Evolutionary conservation across 2,797 vertebrate species (phyloP), one percentile per base, ranked within the genome.

Genomic region (Melanotaenia maccullochi): DNA sequence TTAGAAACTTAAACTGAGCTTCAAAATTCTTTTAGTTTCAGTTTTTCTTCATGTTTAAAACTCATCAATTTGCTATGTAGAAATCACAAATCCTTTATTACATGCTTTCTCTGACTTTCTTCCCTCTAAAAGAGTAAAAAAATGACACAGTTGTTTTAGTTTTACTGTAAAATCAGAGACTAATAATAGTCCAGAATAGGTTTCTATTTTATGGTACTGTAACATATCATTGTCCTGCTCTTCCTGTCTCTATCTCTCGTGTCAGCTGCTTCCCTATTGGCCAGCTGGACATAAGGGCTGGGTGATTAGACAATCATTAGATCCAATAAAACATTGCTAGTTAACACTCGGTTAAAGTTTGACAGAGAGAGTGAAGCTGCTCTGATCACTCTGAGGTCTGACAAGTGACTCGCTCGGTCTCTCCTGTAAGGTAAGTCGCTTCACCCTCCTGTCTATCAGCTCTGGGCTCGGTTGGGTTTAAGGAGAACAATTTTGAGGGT

Each of bases 241-340:
- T 85, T 84, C 70, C 68, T 67, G 58, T 76, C 68, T 81, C 51
- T 20, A 52, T 68, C 40, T 35, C 33, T 47, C 24, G 30, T 67
- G 54, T 72, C 65, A 83, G 80, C 73, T 65, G 4, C 58, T 63
- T 75, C 68, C 66, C 68, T 57, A 89, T 92, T 91, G 92, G 92
- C 73, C 65, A 14, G 32, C 60, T 63, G 1, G 0, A 44, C 66
- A 66, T 24, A 68, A 85, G 80, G 82, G 87, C 71, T 59, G 89
- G 88, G 72, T 90, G 90, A 93, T 94, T 95, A 90, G 95, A 93
- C 92, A 95, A 96, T 95, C 89, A 96, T 95, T 96, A 95, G 90
- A 92, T 93, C 81, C 94, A 94, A 95, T 96, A 95, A 95, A 96
- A 90, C 83, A 73, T 85, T 70, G 68, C 60, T 83, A 82, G 89